phyloP scores from a whole-genome alignment of 2,113 vertebrate species.

The Gadus chalcogrammus region DNA sequence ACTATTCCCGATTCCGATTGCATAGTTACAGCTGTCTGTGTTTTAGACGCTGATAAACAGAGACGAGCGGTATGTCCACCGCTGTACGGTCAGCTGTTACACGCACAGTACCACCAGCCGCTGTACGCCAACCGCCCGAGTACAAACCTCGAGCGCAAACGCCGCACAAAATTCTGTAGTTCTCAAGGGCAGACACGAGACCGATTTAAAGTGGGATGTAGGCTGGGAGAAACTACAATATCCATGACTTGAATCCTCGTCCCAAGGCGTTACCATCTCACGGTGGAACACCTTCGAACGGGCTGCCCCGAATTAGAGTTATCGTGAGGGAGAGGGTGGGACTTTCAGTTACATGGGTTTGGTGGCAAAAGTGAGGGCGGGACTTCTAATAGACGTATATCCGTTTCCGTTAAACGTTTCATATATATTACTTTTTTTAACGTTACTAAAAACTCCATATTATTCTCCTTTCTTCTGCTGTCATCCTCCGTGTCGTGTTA shows the following conservation, averaged over 20 bases:
- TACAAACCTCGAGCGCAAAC: slow-evolving; percentile 43
- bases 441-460: no score
- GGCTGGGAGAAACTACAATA: slow-evolving; percentile 56
- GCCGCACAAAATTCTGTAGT: slow-evolving; percentile 61
- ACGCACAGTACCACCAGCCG: slow-evolving; percentile 49
- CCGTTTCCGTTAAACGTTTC: no score
- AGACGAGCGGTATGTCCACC: slow-evolving; percentile 37
- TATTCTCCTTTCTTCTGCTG: no score
- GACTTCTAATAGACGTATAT: no score
- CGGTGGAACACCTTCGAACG: slow-evolving; percentile 45
- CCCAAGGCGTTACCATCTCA: slow-evolving; percentile 59
- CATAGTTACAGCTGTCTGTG: slow-evolving; percentile 73
- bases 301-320: not conserved
- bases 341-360: no score
- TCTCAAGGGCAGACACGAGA: slow-evolving; percentile 2
- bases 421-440: no score
- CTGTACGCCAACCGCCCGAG: slow-evolving; percentile 55
- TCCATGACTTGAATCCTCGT: slow-evolving; percentile 58
- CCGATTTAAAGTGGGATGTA: not conserved
- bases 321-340: not conserved
- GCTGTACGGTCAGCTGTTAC: slow-evolving; percentile 33
- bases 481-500: no score
- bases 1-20: slow-evolving; percentile 94
- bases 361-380: no score
- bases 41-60: slow-evolving; percentile 27